These are phyloP conservation scores for Butorides virescens DNA, from an alignment of 2,113 vertebrate genomes.

Conservation along the genomic window DNA sequence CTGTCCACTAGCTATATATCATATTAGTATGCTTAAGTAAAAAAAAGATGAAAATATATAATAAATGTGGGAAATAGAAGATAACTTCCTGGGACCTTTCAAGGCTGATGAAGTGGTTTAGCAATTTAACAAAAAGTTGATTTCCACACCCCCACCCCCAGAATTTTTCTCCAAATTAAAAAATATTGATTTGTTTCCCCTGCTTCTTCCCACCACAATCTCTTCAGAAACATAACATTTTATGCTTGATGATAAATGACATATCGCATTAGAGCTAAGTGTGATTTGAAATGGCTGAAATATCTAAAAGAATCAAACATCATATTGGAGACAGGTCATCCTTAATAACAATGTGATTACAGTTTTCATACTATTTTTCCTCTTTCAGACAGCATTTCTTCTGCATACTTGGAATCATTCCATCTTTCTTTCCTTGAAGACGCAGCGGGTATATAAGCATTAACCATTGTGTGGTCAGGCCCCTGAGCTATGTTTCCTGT, in stretches of 20 bases:
- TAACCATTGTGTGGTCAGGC: background rate
- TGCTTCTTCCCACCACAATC: background rate
- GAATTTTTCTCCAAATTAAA: background rate
- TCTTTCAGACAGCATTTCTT: constrained; percentile 1
- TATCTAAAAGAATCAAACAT: background rate
- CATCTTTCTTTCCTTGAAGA: constrained; percentile 11
- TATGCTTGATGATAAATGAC: background rate
- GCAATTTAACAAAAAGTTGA: background rate
- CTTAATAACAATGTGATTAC: background rate
- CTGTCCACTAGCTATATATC: background rate
- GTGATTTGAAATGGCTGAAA: constrained; percentile 1
- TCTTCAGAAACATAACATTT: background rate
- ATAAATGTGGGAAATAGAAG: background rate
- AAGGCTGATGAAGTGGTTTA: background rate
- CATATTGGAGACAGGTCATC: background rate
- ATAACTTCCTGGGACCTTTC: background rate
- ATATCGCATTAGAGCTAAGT: background rate
- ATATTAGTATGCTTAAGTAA: background rate
- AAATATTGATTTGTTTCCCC: background rate
- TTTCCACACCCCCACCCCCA: background rate
- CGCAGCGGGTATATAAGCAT: background rate
- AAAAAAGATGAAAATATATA: background rate
- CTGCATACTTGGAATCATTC: background rate
- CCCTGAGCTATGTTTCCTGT: background rate
- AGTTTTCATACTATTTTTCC: background rate